Percentiles rank a stretch among this genome's conserved stretches.
Evolutionary conservation across 1,140 invertebrate genomes (phyloP).

Genomic region (Melipona quadrifasciata): DNA sequence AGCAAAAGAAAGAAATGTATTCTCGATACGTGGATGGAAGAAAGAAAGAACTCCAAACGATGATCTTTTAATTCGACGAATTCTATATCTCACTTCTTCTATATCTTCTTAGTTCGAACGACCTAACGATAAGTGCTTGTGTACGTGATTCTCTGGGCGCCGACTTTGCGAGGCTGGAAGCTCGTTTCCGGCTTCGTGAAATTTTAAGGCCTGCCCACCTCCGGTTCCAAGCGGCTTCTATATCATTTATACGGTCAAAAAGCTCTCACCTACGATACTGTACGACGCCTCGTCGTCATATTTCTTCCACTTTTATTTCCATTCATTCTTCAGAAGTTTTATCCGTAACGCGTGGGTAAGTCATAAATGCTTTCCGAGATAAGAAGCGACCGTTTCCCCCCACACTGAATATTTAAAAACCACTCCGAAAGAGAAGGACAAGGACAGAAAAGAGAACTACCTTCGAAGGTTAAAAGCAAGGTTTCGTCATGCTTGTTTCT

Average conservation of each 20-base stretch:
- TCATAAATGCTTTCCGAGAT: conserved; percentile 25
- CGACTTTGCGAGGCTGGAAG: background rate
- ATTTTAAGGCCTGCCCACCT: conserved; percentile 2
- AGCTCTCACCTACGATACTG: conserved; percentile 12
- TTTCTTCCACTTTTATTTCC: conserved; percentile 35
- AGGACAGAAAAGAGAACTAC: background rate
- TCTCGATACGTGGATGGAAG: background rate
- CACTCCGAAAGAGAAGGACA: background rate
- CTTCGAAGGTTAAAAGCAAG: background rate
- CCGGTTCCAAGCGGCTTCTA: background rate
- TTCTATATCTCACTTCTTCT: background rate
- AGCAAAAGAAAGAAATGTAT: background rate
- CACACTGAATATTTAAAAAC: background rate
- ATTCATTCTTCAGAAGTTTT: conserved; percentile 13
- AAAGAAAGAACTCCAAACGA: background rate
- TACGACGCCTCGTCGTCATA: background rate
- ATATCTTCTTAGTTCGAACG: background rate
- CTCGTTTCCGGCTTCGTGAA: background rate
- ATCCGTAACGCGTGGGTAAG: background rate
- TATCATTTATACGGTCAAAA: conserved; percentile 39
- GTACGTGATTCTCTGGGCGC: too few species aligned
- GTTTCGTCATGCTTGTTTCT: background rate
- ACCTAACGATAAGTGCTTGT: background rate
- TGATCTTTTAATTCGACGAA: background rate
- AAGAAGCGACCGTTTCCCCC: background rate